A percentile compares a stretch with the other conserved stretches of the same genome.
phyloP scores from a whole-genome alignment of 1,140 invertebrate species.

The Solen grandis region DNA sequence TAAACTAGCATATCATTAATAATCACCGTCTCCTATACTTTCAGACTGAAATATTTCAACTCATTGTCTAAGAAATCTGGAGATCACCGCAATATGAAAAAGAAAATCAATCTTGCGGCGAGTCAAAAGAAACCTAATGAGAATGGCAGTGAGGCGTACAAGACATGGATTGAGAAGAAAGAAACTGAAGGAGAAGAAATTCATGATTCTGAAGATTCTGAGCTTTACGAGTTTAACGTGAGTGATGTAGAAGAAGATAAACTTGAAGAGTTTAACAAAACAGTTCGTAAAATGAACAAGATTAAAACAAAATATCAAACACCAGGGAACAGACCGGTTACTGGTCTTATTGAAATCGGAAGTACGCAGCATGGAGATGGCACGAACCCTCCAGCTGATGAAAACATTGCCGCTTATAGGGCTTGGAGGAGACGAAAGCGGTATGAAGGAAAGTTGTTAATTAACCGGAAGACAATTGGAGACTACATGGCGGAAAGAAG shows the following conservation, averaged over 20 bases:
- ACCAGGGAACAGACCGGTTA: conserved; percentile 57
- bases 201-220: conserved; percentile 33
- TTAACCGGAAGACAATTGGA: conserved; percentile 48
- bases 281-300: conserved; percentile 47
- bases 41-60: conserved; percentile 38
- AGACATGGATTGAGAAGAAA: conserved; percentile 67
- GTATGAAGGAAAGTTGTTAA: conserved; percentile 22
- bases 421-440: conserved; percentile 56
- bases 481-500: conserved; percentile 62
- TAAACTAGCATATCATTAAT: too few species aligned
- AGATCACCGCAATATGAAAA: conserved; percentile 34
- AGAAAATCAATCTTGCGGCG: conserved; percentile 47
- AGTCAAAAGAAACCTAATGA: conserved; percentile 4
- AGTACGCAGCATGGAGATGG: conserved; percentile 57
- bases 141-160: conserved; percentile 60
- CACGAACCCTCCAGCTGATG: conserved; percentile 48
- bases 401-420: conserved; percentile 60
- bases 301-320: neutral
- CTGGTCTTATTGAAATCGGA: conserved; percentile 58
- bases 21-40: conserved; percentile 4
- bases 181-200: conserved; percentile 46
- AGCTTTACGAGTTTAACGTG: conserved; percentile 22
- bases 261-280: conserved; percentile 47
- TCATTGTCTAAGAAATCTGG: neutral
- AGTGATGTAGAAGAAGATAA: conserved; percentile 56